Base-by-base conservation (phyloP, 1,140 invertebrate genomes). In the Pseudoatta argentina region DNA sequence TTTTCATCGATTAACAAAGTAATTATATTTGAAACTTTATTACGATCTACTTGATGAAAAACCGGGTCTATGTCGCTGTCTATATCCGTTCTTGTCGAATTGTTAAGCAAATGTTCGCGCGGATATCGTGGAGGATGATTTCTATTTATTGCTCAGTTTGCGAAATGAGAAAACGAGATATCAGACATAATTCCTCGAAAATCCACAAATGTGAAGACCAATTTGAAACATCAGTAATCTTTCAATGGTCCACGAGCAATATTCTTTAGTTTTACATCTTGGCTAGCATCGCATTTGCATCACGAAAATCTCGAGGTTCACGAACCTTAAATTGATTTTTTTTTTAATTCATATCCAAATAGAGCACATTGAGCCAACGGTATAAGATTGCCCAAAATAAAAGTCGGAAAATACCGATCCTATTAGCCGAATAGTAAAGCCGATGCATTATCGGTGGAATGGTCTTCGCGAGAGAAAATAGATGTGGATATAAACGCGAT, bases 361-460 rank as follows among this genome's bases (percentile, higher is more conserved):
- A 67, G 18, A 21, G 27, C 14, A 30, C 18, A 44, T 39, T 21
- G 44, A 66, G 51, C 16, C 8, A 44, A 16, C 61, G 51, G 59
- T 83, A 75, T 66, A 64, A 82, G 86, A 53, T 73, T 44, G 55
- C 34, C 67, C 21, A 75, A 75, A 73, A 63, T 72, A 72, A 86
- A 63, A 30, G 16, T 55, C 27, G 55, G 5, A 69, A 69, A 82
- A 82, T 89, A 67, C 18, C 48, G 14, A 24, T 66, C 12, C 39
- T 44, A n/a, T 87, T 77, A 64, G 30, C 3, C 51, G 21, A 48
- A 18, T 12, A 51, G 27, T 6, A 75, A 88, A 77, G 53, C 57
- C 44, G 27, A 63, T 66, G 78, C 21, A 83, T 90, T 83, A 77
- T 61, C 48, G 64, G 16, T 18, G 53, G 10, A 48, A 64, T 76